Base-by-base conservation (phyloP, 2,113 vertebrate genomes). In the Cathartes aura region DNA sequence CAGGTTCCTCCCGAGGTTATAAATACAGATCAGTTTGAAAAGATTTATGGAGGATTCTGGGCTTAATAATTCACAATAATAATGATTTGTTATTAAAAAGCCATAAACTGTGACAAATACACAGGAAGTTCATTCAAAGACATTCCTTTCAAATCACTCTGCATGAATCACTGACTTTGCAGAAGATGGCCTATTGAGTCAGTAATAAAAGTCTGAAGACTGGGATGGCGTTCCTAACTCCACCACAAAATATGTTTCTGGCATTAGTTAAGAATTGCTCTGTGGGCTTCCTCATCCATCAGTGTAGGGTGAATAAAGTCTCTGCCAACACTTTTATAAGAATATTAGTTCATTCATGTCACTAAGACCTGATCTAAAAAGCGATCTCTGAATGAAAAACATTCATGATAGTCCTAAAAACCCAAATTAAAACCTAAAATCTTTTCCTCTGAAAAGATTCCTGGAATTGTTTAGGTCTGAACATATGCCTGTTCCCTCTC, bases 151-250 rank as follows among this genome's bases (percentile, higher is more conserved):
- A 82, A 95, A 79, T 75, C 87, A 85, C 20, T 72, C 70, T 95
- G 87, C 26, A 66, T 90, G 91, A 97, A 91, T 95, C 95, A 96
- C 89, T 93, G 64, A 85, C 89, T 92, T 94, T 85, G 70, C 66
- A 91, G 91, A 97, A 95, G 93, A 94, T 85, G 89, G 91, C 81
- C 71, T 96, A 94, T 89, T 93, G 78, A 97, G 81, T 94, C 84
- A 82, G 45, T 85, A 94, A 76, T 70, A 82, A 72, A 87, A 82
- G 48, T 58, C 87, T 87, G 89, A 96, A 91, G 78, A 75, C 50
- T 85, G 52, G 66, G 66, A 76, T 94, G 91, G 87, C 93, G 86
- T 94, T 96, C 95, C 87, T 91, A 82, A 89, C 66, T 96, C 89
- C 74, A 85, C 78, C 87, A 90, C 89, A 96, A 90, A 92, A 91